Conservation (phyloP, 2,797 vertebrate genomes). For the Sebastes trivittatus region DNA sequence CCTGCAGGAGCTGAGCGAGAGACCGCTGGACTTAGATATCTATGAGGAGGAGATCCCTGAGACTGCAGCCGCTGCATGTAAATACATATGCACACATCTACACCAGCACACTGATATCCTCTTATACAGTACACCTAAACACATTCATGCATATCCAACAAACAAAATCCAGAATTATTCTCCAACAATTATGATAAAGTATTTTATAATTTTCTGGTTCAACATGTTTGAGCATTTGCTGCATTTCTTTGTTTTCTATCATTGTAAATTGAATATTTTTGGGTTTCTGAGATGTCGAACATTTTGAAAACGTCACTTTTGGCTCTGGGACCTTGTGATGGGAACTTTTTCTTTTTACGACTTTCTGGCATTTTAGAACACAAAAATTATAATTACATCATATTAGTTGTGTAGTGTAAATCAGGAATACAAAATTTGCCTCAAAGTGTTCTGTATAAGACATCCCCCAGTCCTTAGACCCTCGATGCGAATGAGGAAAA, state of each 20-base stretch:
- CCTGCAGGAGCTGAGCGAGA: constrained; percentile 92
- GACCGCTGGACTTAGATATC: constrained; percentile 84
- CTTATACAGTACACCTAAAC: neutral
- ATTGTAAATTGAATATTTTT: neutral
- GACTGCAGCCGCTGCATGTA: constrained; percentile 84
- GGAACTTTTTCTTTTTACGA: neutral
- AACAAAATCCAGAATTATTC: neutral
- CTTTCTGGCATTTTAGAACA: neutral
- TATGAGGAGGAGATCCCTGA: constrained; percentile 89
- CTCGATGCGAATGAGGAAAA: too few species aligned
- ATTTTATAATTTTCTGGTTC: neutral
- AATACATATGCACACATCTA: neutral
- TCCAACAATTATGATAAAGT: neutral
- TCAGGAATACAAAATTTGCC: neutral
- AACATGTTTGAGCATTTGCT: neutral
- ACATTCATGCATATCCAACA: neutral
- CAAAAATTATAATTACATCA: neutral
- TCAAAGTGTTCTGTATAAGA: neutral
- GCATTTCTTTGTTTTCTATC: neutral
- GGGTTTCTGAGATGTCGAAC: neutral
- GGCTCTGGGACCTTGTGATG: neutral
- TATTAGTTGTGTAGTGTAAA: neutral
- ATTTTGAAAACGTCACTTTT: neutral
- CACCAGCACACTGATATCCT: neutral
- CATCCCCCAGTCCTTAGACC: too few species aligned